Percentiles rank a stretch among this genome's conserved stretches.
Evolutionary conservation across 1,140 invertebrate genomes (phyloP).

Genomic region (Saccostrea glomerata): DNA sequence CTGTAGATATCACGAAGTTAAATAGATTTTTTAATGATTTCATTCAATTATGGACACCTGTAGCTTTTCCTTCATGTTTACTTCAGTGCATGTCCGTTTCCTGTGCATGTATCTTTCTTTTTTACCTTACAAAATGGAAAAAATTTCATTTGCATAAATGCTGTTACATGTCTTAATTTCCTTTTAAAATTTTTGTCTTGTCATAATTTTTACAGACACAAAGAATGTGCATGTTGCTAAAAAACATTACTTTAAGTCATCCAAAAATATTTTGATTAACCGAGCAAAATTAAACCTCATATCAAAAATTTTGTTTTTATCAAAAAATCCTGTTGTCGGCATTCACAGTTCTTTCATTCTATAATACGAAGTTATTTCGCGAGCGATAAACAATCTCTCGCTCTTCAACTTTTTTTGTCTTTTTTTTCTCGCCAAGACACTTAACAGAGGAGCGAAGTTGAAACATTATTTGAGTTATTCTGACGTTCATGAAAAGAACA

Average conservation of each 20-base stretch:
- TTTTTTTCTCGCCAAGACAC: neutral
- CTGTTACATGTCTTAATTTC: too few relatives aligned
- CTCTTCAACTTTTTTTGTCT: neutral
- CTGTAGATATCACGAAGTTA: neutral
- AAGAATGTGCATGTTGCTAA: too few relatives aligned
- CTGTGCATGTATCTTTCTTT: neutral
- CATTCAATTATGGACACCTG: neutral
- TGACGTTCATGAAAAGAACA: neutral
- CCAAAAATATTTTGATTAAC: too few relatives aligned
- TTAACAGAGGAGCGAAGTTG: neutral
- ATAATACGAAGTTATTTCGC: neutral
- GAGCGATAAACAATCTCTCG: neutral
- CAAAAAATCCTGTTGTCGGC: too few relatives aligned
- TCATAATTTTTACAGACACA: too few relatives aligned
- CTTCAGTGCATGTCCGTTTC: neutral
- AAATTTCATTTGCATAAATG: too few relatives aligned
- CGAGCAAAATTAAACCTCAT: too few relatives aligned
- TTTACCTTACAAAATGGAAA: too few relatives aligned
- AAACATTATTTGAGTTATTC: neutral
- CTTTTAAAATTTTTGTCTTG: too few relatives aligned
- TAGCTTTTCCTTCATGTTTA: neutral
- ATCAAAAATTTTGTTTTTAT: too few relatives aligned
- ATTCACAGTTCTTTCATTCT: neutral
- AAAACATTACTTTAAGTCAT: too few relatives aligned
- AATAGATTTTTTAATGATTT: neutral